Evolutionary conservation across 2,888 invertebrate species (phyloP).

Genomic region (Coelopa pilipes): DNA sequence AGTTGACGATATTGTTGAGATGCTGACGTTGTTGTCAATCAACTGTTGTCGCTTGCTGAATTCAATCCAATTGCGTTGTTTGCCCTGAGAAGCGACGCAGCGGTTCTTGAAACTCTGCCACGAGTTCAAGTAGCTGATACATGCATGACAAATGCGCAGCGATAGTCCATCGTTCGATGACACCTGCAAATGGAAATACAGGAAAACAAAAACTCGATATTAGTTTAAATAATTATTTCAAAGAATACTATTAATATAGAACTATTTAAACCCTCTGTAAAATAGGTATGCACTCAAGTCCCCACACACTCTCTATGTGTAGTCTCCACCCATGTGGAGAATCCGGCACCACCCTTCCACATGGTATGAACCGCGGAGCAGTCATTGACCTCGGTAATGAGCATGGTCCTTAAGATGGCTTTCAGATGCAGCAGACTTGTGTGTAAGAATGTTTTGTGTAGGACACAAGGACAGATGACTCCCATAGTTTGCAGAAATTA

Average conservation of each 20-base stretch:
- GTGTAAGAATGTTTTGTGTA: not conserved
- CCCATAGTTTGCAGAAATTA: not conserved
- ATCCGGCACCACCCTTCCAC: too few species aligned
- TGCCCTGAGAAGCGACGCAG: conserved; percentile 63
- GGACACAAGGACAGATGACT: not conserved
- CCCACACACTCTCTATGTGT: too few species aligned
- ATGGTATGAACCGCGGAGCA: not conserved
- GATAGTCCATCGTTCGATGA: conserved; percentile 63
- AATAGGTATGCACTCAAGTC: too few species aligned
- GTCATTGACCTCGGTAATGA: conserved; percentile 5
- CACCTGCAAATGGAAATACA: conserved; percentile 54
- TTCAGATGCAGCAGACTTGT: not conserved
- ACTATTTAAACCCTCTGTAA: too few species aligned
- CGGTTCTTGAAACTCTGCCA: conserved; percentile 68
- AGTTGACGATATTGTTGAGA: conserved; percentile 42
- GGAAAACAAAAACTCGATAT: conserved; percentile 15
- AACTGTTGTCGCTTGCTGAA: conserved; percentile 49
- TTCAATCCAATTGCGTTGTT: conserved; percentile 65
- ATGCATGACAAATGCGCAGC: conserved; percentile 64
- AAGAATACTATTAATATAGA: too few species aligned
- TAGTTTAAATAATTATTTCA: not conserved
- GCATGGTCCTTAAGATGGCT: not conserved
- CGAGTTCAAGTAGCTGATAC: conserved; percentile 67
- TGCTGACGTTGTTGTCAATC: conserved; percentile 49
- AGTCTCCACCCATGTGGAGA: too few species aligned